phyloP scores from a whole-genome alignment of 2,797 vertebrate species.

The Euphonia xanthogaster region DNA sequence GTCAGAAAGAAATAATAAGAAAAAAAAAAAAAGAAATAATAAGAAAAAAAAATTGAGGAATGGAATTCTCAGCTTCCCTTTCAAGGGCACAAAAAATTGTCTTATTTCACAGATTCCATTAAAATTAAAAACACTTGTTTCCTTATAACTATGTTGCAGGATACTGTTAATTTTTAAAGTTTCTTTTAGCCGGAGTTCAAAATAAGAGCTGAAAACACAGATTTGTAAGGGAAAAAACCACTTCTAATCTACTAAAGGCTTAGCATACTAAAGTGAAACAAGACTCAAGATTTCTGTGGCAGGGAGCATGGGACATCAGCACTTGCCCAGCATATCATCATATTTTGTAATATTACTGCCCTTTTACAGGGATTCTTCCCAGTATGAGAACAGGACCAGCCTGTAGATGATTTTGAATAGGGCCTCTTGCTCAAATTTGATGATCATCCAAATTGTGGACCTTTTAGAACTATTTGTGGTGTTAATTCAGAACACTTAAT shows the following conservation, averaged over 20 bases:
- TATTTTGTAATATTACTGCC: not conserved
- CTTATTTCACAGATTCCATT: not conserved
- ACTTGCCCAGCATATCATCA: not conserved
- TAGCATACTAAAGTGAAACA: not conserved
- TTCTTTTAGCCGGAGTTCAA: not conserved
- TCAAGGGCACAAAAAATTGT: not conserved
- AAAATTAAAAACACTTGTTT: not conserved
- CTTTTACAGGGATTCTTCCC: not conserved
- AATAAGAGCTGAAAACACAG: not conserved
- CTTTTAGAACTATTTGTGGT: not conserved
- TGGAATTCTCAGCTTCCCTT: not conserved
- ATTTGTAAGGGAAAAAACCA: not conserved
- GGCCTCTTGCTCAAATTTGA: not conserved
- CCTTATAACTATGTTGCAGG: not conserved
- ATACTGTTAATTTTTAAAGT: not conserved
- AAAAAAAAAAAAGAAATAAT: not conserved
- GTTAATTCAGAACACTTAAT: not conserved
- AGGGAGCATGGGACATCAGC: not conserved
- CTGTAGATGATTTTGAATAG: not conserved
- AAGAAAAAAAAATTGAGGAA: not conserved
- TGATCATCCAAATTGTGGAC: not conserved
- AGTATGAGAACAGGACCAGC: not conserved
- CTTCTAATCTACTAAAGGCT: not conserved
- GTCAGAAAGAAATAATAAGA: not conserved
- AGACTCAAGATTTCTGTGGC: not conserved